Evolutionary conservation across 2,113 vertebrate species (phyloP).

Genomic region (Notarius quadriscutis): DNA sequence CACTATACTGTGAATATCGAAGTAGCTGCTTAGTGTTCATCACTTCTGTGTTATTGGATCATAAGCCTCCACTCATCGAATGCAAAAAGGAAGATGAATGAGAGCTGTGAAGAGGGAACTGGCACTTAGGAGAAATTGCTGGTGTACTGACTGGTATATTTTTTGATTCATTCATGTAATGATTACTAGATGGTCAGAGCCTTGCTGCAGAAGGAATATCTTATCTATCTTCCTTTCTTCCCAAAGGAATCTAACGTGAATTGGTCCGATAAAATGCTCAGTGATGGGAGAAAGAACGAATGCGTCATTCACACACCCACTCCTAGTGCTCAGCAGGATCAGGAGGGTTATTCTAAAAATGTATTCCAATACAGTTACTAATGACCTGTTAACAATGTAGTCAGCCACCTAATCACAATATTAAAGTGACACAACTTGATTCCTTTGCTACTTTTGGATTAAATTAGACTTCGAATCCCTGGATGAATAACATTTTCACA

Average conservation of each 20-base stretch:
- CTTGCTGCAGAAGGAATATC: background rate
- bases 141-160: slow-evolving; percentile 3
- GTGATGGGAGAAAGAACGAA: background rate
- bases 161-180: background rate
- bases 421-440: no score
- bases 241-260: background rate
- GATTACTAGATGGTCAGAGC: background rate
- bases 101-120: background rate
- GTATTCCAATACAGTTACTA: no score
- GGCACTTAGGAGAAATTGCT: background rate
- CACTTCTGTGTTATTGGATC: background rate
- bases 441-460: no score
- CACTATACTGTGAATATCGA: slow-evolving; percentile 7
- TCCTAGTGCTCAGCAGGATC: no score
- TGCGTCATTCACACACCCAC: no score
- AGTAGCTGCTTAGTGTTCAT: background rate
- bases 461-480: no score
- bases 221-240: background rate
- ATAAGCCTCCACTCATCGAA: background rate
- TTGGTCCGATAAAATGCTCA: background rate
- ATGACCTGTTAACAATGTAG: no score
- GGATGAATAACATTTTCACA: no score
- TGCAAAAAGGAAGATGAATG: background rate
- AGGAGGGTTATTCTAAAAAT: no score
- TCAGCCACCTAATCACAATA: no score